Conservation (phyloP, 1,140 invertebrate genomes). For the Monochamus saltuarius region DNA sequence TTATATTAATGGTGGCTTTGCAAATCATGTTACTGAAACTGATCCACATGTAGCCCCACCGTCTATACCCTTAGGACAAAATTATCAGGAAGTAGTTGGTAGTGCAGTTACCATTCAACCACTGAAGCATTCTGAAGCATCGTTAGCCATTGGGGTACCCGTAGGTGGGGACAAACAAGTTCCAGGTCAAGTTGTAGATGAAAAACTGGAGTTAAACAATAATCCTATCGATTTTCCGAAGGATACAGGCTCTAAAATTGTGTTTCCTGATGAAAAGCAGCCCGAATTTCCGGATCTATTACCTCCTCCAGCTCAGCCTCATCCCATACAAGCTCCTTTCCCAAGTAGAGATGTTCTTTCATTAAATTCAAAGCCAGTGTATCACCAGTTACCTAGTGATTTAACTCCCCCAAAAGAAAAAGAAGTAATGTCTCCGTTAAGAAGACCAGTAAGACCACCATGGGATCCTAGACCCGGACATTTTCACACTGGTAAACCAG, state of each 20-base stretch:
- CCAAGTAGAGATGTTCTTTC: constrained; percentile 44
- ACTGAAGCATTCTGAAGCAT: constrained; percentile 46
- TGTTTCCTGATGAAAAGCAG: constrained; percentile 48
- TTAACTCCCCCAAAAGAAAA: constrained; percentile 48
- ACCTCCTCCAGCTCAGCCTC: constrained; percentile 22
- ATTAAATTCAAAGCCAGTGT: constrained; percentile 50
- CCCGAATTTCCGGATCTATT: constrained; percentile 16
- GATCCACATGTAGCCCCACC: constrained; percentile 5
- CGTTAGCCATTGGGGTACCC: constrained; percentile 47
- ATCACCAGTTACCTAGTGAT: constrained; percentile 49
- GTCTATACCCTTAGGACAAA: too few relatives aligned
- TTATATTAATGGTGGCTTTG: constrained; percentile 5
- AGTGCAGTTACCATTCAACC: constrained; percentile 47
- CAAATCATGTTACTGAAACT: constrained; percentile 16
- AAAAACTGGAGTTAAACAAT: constrained; percentile 40
- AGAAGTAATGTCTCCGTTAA: constrained; percentile 16
- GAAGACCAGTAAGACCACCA: constrained; percentile 41
- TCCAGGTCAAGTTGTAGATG: constrained; percentile 49
- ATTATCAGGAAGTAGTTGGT: constrained; percentile 22
- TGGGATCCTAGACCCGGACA: constrained; percentile 51
- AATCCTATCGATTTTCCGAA: constrained; percentile 40
- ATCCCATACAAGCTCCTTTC: constrained; percentile 17
- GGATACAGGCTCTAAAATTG: constrained; percentile 33
- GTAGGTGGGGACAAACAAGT: constrained; percentile 37
- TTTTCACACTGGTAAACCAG: constrained; percentile 47